phyloP scores from a whole-genome alignment of 2,888 invertebrate species.

The Seira ritae region DNA sequence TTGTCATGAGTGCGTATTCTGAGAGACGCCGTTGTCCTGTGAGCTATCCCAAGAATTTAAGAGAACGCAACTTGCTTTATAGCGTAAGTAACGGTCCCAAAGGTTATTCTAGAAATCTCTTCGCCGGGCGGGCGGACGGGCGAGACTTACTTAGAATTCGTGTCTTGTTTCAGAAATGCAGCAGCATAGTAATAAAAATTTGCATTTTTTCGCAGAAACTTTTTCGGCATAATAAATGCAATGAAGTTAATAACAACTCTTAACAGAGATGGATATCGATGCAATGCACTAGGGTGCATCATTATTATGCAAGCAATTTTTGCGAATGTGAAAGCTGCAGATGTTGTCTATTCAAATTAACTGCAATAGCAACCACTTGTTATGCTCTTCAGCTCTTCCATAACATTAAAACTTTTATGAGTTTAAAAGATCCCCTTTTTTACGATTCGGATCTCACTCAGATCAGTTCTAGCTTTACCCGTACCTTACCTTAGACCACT shows the following conservation, averaged over 20 bases:
- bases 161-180: no score
- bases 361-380: background rate
- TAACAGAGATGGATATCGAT: no score
- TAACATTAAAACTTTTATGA: no score
- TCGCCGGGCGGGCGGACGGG: background rate
- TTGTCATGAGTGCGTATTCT: background rate
- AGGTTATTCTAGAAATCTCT: background rate
- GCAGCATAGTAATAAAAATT: no score
- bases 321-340: background rate
- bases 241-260: background rate
- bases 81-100: background rate
- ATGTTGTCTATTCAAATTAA: background rate
- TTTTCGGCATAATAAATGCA: background rate
- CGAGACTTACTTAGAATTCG: no score
- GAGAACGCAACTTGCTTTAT: constrained; percentile 9
- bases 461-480: no score
- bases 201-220: no score
- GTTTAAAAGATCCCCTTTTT: no score
- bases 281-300: constrained; percentile 3
- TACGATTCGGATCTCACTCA: no score
- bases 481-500: background rate
- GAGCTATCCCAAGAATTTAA: constrained; percentile 11
- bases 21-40: background rate
- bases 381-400: no score
- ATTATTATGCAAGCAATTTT: background rate